Evolutionary conservation across 2,888 invertebrate genomes (phyloP).

Genomic region (Lasioglossum morio): DNA sequence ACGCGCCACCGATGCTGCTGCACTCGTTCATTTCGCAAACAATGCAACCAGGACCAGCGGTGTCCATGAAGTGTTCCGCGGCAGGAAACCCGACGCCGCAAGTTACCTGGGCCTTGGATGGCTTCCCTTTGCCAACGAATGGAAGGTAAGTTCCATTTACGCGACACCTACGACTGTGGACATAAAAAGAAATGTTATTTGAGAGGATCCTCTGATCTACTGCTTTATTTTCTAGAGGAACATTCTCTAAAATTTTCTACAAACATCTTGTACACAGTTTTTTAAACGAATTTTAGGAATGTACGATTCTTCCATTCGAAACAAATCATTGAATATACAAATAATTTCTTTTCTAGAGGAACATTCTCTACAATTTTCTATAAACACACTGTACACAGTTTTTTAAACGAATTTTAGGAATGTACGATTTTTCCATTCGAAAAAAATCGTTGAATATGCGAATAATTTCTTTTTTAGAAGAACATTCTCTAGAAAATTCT

Average conservation of each 20-base stretch:
- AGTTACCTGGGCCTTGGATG: constrained; percentile 91
- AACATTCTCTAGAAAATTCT: too few species aligned
- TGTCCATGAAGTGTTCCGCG: constrained; percentile 91
- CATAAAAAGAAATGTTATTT: neutral
- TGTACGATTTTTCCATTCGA: too few species aligned
- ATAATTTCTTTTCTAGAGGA: too few species aligned
- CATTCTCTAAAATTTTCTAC: too few species aligned
- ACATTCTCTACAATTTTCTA: too few species aligned
- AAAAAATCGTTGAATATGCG: too few species aligned
- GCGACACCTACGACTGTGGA: neutral
- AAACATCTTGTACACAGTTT: too few species aligned
- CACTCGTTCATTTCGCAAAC: constrained; percentile 93
- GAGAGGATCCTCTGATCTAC: neutral
- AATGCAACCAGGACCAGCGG: constrained; percentile 91
- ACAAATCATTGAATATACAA: neutral
- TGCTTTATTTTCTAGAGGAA: neutral
- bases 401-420: too few species aligned
- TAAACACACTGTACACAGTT: too few species aligned
- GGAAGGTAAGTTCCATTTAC: constrained; percentile 81
- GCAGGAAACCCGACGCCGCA: constrained; percentile 92
- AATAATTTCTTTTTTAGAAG: too few species aligned
- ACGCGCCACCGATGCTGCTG: constrained; percentile 90
- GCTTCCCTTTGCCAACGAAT: constrained; percentile 89
- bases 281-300: too few species aligned
- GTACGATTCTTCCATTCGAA: too few species aligned